These are phyloP conservation scores for Sphinx pinastri DNA, from an alignment of 2,888 invertebrate species.

Conservation along the genomic window DNA sequence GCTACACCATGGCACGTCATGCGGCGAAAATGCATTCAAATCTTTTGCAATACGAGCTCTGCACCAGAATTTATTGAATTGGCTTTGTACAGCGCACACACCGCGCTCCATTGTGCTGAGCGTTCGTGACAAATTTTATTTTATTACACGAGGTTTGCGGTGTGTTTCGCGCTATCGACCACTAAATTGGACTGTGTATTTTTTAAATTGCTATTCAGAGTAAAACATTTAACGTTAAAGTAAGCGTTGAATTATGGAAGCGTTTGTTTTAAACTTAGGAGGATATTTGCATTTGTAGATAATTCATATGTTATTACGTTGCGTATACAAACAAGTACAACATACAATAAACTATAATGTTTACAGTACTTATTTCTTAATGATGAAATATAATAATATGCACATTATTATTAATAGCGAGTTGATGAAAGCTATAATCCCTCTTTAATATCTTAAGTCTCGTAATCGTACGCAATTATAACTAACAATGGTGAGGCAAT, in stretches of 20 bases:
- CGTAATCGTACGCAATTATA: too few species aligned
- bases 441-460: too few species aligned
- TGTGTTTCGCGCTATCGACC: slow-evolving; percentile 41
- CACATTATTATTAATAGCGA: too few species aligned
- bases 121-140: slow-evolving; percentile 66
- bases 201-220: slow-evolving; percentile 1
- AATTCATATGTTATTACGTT: too few species aligned
- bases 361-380: too few species aligned
- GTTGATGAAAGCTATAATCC: too few species aligned
- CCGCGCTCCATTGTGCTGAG: slow-evolving; percentile 61
- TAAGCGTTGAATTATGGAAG: background rate
- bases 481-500: too few species aligned
- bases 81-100: slow-evolving; percentile 65
- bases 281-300: too few species aligned
- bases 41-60: slow-evolving; percentile 65
- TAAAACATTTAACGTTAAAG: background rate
- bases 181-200: slow-evolving; percentile 31
- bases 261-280: too few species aligned
- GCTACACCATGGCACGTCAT: slow-evolving; percentile 50
- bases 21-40: slow-evolving; percentile 73
- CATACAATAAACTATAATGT: too few species aligned
- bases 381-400: too few species aligned
- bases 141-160: slow-evolving; percentile 48
- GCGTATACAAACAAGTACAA: too few species aligned
- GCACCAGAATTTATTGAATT: slow-evolving; percentile 72